phyloP scores from a whole-genome alignment of 2,888 invertebrate genomes.

The Agrochola macilenta region DNA sequence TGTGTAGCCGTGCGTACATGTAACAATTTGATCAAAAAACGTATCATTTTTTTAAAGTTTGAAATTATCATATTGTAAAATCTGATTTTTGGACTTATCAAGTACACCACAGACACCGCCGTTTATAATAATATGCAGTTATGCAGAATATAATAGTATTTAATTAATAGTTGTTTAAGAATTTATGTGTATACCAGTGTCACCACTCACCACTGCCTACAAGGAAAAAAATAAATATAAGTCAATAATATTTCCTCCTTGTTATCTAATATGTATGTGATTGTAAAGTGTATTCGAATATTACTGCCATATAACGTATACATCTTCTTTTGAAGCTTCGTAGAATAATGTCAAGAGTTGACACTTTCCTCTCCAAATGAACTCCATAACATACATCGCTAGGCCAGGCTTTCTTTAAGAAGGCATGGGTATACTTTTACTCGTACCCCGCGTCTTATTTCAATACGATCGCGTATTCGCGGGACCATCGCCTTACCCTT shows the following conservation, averaged over 20 bases:
- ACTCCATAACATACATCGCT: neutral
- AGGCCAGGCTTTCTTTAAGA: neutral
- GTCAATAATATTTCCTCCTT: conserved; percentile 1
- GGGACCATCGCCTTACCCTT: neutral
- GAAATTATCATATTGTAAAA: too few relatives aligned
- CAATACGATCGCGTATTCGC: too few relatives aligned
- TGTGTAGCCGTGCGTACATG: too few relatives aligned
- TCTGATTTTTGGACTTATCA: too few relatives aligned
- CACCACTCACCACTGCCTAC: conserved; percentile 37
- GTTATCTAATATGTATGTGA: conserved; percentile 1
- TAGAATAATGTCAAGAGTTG: neutral
- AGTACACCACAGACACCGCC: too few relatives aligned
- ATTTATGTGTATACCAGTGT: conserved; percentile 41
- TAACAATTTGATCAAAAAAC: too few relatives aligned
- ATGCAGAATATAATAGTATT: conserved; percentile 52
- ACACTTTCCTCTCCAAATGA: neutral
- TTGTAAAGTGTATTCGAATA: neutral
- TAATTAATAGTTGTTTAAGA: conserved; percentile 54
- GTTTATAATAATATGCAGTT: conserved; percentile 28
- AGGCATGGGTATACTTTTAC: neutral
- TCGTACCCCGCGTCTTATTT: too few relatives aligned
- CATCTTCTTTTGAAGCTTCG: conserved; percentile 10
- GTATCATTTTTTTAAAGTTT: too few relatives aligned
- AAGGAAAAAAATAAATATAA: neutral
- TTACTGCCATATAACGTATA: neutral